Percentiles rank a stretch among this genome's conserved stretches.
These are phyloP conservation scores for Ia io DNA, from an alignment of 2,113 vertebrate genomes.

Conservation along the genomic window DNA sequence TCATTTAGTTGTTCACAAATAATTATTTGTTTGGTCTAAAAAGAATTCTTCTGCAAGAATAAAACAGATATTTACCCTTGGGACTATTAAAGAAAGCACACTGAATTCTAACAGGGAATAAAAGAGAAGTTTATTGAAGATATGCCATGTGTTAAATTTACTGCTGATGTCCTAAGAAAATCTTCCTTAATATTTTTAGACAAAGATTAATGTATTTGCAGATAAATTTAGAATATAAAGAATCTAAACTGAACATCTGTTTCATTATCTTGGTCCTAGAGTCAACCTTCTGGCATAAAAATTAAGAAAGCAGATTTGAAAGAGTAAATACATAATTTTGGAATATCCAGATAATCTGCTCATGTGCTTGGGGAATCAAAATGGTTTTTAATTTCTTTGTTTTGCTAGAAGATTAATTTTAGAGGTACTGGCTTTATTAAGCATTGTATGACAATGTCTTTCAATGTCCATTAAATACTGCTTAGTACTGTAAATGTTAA, in stretches of 20 bases:
- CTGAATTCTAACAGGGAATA: constrained; percentile 41
- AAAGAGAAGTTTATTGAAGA: constrained; percentile 37
- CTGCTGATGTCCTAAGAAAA: constrained; percentile 57
- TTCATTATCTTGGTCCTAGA: constrained; percentile 72
- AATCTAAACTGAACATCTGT: constrained; percentile 75
- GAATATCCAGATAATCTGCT: constrained; percentile 56
- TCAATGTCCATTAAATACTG: constrained; percentile 58
- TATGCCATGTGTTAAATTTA: constrained; percentile 51
- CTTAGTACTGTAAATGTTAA: constrained; percentile 71
- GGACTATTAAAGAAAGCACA: constrained; percentile 1
- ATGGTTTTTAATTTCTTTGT: constrained; percentile 56
- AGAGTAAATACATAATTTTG: constrained; percentile 57
- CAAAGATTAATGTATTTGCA: constrained; percentile 73
- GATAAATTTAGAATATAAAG: constrained; percentile 60
- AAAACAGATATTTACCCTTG: constrained; percentile 58
- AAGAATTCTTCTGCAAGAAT: constrained; percentile 64
- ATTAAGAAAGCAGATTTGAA: constrained; percentile 51
- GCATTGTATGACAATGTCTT: constrained; percentile 45
- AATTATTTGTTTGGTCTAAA: constrained; percentile 70
- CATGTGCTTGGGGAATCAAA: constrained; percentile 47
- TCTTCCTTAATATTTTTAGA: constrained; percentile 72
- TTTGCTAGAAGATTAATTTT: constrained; percentile 62
- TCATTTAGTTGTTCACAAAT: constrained; percentile 65
- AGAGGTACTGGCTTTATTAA: constrained; percentile 58
- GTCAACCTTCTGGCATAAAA: constrained; percentile 64